Base-by-base conservation (phyloP, 1,140 invertebrate genomes). In the Andrena cerasifolii region DNA sequence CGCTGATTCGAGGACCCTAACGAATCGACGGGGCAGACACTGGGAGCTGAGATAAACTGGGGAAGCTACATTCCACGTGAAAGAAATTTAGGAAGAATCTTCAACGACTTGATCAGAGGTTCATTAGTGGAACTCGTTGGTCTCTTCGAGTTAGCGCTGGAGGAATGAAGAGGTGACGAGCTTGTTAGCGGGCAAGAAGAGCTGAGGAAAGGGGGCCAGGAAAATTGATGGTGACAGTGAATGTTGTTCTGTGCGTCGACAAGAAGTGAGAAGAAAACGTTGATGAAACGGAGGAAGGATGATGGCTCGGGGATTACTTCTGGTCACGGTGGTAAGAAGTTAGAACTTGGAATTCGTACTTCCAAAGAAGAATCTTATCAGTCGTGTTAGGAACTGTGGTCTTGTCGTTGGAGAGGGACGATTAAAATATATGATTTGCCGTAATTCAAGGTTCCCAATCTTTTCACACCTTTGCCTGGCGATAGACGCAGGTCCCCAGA, bases 301-400 rank as follows among this genome's bases (percentile, higher is more conserved):
- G 18, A 74, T 54, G 61, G 10, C 47, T 7, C 33, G 71, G 21
- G 61, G 71, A 43, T 54, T 74, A 24, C 36, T 74, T 24, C 26
- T 74, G 1, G 0, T 66, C 24, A 24, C 71, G 1, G 61, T 66
- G 61, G 71, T 73, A 53, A 73, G 47, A 28, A 28, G n/a, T n/a
- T n/a, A n/a, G n/a, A n/a, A n/a, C 31, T 8, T n/a, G 7, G 4
- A 26, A 33, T 33, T n/a, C 12, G 28, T 53, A n/a, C n/a, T n/a
- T n/a, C n/a, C n/a, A n/a, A n/a, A n/a, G n/a, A n/a, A n/a, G n/a
- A n/a, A n/a, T n/a, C n/a, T n/a, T n/a, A n/a, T n/a, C n/a, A n/a
- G n/a, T n/a, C n/a, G n/a, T n/a, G n/a, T n/a, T n/a, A n/a, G n/a
- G n/a, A n/a, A n/a, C n/a, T n/a, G n/a, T n/a, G n/a, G n/a, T n/a